These are phyloP conservation scores for Hemibagrus wyckioides DNA, from an alignment of 2,113 vertebrate species.

Conservation along the genomic window DNA sequence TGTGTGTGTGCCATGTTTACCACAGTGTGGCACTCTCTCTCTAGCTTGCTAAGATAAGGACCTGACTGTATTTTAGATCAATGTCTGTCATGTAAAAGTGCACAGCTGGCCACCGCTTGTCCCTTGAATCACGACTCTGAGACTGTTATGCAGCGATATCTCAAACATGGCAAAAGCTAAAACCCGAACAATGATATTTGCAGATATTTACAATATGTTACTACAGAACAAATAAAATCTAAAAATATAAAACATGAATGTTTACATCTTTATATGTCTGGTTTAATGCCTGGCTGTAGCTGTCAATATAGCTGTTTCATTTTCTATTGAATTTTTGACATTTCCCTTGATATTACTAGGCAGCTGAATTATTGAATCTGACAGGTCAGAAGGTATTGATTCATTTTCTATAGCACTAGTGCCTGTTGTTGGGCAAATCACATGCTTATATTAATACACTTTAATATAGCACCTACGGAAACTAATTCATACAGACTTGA, in stretches of 20 bases:
- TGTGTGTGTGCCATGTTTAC: slow-evolving; percentile 45
- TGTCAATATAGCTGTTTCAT: background rate
- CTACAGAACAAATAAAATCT: background rate
- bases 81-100: slow-evolving; percentile 67
- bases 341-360: background rate
- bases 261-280: background rate
- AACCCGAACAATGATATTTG: slow-evolving; percentile 12
- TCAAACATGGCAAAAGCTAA: slow-evolving; percentile 35
- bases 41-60: slow-evolving; percentile 40
- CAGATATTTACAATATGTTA: too few relatives aligned
- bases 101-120: slow-evolving; percentile 68
- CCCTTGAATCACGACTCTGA: slow-evolving; percentile 61
- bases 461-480: background rate
- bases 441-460: background rate
- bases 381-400: background rate
- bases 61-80: slow-evolving; percentile 58
- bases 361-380: background rate
- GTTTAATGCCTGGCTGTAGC: background rate
- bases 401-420: background rate
- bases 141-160: slow-evolving; percentile 32
- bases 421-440: background rate
- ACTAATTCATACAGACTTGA: background rate
- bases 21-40: slow-evolving; percentile 77
- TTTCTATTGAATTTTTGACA: background rate
- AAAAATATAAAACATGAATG: background rate